Evolutionary conservation across 2,113 vertebrate species (phyloP), one percentile per base, ranked within the genome.

Genomic region (Zosterops pallidus): DNA sequence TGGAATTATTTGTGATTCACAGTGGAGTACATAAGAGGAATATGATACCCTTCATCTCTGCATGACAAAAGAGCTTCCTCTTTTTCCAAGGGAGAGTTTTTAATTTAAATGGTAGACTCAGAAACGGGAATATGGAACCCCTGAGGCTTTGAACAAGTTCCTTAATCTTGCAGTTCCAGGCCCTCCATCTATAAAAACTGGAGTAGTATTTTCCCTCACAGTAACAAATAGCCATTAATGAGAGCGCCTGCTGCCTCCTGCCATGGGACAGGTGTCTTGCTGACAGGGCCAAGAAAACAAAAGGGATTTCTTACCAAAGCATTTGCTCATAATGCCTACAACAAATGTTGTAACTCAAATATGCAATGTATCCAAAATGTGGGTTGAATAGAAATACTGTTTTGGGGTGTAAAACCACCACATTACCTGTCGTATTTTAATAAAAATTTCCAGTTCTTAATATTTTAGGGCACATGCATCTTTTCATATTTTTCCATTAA

Each of bases 91-190:
- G 53, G 35, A 92, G 41, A 82, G 53, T 55, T 56, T 95, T 64
- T 84, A 84, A 91, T 94, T 94, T 92, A 91, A 92, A 86, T 83
- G 79, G 37, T 33, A 79, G 70, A 86, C n/a, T 89, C 2, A 0
- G 78, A 95, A 92, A 85, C 3, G 5, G 72, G 50, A 92, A 63
- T 87, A 75, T 65, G 70, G 81, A 95, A 89, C 63, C 74, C 86
- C 86, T 64, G 78, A 91, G 78, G 84, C 70, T 84, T 85, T 86
- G 68, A 86, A 90, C 59, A 93, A 93, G 68, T 83, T 93, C 77
- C 90, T 93, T 86, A 94, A 93, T 93, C 82, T 93, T 95, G 63
- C 63, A 92, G 18, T 86, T 90, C 67, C 82, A 88, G 82, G 35
- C 50, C 63, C 44, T 93, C 82, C 41, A 49, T 94, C 83, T 89